These are phyloP conservation scores for Acronicta alni DNA, from an alignment of 2,888 invertebrate genomes.

Conservation along the genomic window DNA sequence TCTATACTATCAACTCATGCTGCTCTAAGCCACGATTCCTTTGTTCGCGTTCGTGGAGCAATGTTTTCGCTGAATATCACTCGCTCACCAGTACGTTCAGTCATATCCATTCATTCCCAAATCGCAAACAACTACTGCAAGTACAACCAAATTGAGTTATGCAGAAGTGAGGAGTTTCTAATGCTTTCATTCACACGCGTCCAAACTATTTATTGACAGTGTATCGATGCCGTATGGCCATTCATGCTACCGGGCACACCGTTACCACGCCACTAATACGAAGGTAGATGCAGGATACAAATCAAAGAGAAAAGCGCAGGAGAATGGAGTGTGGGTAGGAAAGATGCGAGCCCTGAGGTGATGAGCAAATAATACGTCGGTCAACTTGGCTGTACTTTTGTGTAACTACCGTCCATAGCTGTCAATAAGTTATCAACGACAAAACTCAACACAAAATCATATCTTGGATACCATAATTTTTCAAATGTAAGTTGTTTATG, in stretches of 20 bases:
- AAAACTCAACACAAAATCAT: conserved; percentile 48
- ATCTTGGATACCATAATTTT: conserved; percentile 53
- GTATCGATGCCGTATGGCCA: conserved; percentile 21
- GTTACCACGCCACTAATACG: conserved; percentile 64
- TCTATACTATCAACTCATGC: conserved; percentile 78
- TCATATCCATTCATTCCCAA: conserved; percentile 68
- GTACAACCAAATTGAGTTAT: conserved; percentile 85
- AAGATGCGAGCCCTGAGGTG: conserved; percentile 80
- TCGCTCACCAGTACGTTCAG: conserved; percentile 76
- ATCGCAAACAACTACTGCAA: conserved; percentile 80
- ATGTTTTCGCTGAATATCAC: conserved; percentile 87
- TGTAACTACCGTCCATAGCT: conserved; percentile 47
- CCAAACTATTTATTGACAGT: conserved; percentile 31
- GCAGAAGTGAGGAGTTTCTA: conserved; percentile 46
- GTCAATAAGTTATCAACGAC: conserved; percentile 34
- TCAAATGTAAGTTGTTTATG: neutral
- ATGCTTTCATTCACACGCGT: conserved; percentile 48
- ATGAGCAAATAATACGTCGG: conserved; percentile 71
- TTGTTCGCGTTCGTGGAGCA: conserved; percentile 63
- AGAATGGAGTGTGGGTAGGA: conserved; percentile 59
- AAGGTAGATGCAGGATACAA: conserved; percentile 74
- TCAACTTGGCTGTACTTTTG: conserved; percentile 87
- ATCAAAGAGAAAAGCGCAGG: conserved; percentile 68
- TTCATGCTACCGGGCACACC: conserved; percentile 55
- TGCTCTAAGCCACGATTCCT: conserved; percentile 67